Evolutionary conservation across 2,888 invertebrate species (phyloP).

Genomic region (Charanyca ferruginea): DNA sequence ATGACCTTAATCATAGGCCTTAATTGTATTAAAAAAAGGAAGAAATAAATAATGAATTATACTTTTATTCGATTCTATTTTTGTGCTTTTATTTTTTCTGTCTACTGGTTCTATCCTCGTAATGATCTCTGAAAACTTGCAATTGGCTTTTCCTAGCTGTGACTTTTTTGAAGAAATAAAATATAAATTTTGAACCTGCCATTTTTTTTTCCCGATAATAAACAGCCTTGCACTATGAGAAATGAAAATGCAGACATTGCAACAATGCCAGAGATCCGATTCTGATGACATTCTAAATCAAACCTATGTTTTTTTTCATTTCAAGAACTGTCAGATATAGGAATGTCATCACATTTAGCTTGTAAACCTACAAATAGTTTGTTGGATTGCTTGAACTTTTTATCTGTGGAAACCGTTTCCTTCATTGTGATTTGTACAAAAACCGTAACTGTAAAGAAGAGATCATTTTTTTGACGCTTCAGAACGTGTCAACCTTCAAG

Average conservation of each 20-base stretch:
- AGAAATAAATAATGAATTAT: no score
- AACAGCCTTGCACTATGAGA: neutral
- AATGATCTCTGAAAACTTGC: no score
- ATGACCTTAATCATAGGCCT: no score
- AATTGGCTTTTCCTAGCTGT: no score
- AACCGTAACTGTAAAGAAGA: conserved; percentile 39
- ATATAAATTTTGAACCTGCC: no score
- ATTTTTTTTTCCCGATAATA: no score
- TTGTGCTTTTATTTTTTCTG: no score
- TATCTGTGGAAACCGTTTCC: conserved; percentile 29
- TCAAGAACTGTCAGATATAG: neutral
- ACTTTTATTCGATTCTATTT: no score
- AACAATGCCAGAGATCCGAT: neutral
- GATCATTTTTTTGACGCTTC: conserved; percentile 24
- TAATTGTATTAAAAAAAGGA: no score
- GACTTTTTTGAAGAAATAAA: no score
- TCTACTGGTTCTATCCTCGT: no score
- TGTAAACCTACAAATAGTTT: conserved; percentile 23
- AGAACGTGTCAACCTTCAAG: conserved; percentile 55
- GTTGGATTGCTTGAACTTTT: conserved; percentile 19
- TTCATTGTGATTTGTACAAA: conserved; percentile 41
- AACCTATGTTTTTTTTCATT: neutral
- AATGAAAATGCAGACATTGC: neutral
- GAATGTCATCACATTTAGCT: conserved; percentile 29
- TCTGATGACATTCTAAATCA: neutral